These are phyloP conservation scores for Xestia rhomboidea DNA, from an alignment of 2,888 invertebrate genomes.

Conservation along the genomic window DNA sequence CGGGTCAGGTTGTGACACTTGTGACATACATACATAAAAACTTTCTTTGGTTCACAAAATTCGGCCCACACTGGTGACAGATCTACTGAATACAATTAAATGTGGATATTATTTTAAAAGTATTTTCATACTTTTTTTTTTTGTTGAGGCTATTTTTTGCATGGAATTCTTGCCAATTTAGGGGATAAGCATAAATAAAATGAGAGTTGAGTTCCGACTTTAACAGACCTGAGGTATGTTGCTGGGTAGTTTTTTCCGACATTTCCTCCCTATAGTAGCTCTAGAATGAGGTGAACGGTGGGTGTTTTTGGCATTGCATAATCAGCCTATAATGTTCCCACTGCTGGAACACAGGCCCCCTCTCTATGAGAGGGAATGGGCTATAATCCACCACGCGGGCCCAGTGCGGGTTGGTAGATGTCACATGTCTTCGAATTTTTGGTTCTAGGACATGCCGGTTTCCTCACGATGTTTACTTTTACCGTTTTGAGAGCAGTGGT, in stretches of 20 bases:
- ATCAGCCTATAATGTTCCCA: too few species aligned
- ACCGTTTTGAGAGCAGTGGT: too few species aligned
- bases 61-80: slow-evolving; percentile 71
- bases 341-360: too few species aligned
- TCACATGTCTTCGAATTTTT: too few species aligned
- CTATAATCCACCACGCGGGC: too few species aligned
- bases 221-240: neutral
- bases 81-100: slow-evolving; percentile 56
- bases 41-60: slow-evolving; percentile 84
- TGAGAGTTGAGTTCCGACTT: neutral
- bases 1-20: slow-evolving; percentile 85
- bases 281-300: too few species aligned
- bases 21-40: slow-evolving; percentile 83
- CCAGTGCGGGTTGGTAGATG: too few species aligned
- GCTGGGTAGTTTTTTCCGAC: neutral
- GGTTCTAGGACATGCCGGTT: too few species aligned
- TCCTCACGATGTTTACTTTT: too few species aligned
- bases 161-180: neutral
- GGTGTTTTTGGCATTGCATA: too few species aligned
- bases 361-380: too few species aligned
- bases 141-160: neutral
- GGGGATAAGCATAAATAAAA: neutral
- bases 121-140: neutral
- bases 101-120: slow-evolving; percentile 9
- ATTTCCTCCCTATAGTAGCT: too few species aligned